Evolutionary conservation across 1,140 invertebrate species (phyloP), one percentile per base, ranked within the genome.

Genomic region (Lineus longissimus): DNA sequence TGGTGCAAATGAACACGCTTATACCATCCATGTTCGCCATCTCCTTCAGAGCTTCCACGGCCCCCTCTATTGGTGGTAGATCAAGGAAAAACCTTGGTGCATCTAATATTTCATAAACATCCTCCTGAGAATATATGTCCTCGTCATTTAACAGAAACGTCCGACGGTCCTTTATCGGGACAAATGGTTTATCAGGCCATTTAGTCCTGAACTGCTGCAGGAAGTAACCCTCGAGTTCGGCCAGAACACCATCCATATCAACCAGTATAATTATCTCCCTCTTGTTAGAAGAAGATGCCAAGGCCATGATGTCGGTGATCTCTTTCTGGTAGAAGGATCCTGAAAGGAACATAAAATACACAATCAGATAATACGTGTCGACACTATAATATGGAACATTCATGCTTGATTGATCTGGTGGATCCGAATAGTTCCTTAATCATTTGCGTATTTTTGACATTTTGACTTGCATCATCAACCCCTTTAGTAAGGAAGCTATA

Each of bases 1-100:
- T 69, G 23, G 69, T 61, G 54, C 71, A 73, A n/a, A 74, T 67
- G 51, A 71, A 73, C 17, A 74, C 73, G 40, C 73, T 71, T 51
- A 75, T 68, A 17, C 73, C 66, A 51, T 73, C 67, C 63, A 73
- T 70, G 31, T 61, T 25, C 0, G 40, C 19, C 51, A 73, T 65
- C 60, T 66, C 67, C 55, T 67, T 71, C 1, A 65, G 62, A 23
- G 72, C 68, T 23, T 54, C 63, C 23, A 70, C 59, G 22, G 66
- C 64, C n/a, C 70, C 72, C 40, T 58, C 41, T 11, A 74, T 71
- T 62, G 65, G 68, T 40, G 65, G 62, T 2, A 72, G 55, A 31
- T 65, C 65, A 7, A 59, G 45, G 27, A 71, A 74, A 45, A 74
- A 74, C 22, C 64, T 64, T 58, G 64, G 60, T 17, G 55, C 56